These are phyloP conservation scores for Drosophila paracracens DNA, from an alignment of 2,888 invertebrate genomes.

Conservation along the genomic window DNA sequence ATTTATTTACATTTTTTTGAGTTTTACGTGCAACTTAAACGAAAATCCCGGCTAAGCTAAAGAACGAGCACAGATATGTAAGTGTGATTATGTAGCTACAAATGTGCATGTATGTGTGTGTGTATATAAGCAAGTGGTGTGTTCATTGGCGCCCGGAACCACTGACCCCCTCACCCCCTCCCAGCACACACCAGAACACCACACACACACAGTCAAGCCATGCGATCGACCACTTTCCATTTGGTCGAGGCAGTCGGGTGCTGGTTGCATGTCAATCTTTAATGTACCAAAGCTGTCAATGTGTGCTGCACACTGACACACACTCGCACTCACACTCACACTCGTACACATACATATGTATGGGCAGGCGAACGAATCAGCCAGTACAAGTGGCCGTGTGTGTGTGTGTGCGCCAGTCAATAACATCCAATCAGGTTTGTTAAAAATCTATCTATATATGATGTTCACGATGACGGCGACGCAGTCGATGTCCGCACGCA, in stretches of 20 bases:
- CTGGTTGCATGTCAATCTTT: constrained; percentile 51
- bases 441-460: constrained; percentile 84
- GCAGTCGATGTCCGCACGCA: constrained; percentile 79
- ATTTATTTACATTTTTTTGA: not conserved
- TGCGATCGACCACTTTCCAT: constrained; percentile 55
- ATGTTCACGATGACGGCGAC: constrained; percentile 82
- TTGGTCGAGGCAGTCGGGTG: constrained; percentile 26
- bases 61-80: not conserved
- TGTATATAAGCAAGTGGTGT: constrained; percentile 33
- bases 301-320: constrained; percentile 28
- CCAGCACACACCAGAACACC: not conserved
- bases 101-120: not conserved
- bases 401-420: constrained; percentile 81
- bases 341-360: constrained; percentile 9
- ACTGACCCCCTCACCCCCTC: not conserved
- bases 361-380: constrained; percentile 70
- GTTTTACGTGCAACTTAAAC: not conserved
- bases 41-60: constrained; percentile 1
- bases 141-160: constrained; percentile 49
- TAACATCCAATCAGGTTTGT: constrained; percentile 85
- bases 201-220: constrained; percentile 1
- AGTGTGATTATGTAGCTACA: constrained; percentile 1
- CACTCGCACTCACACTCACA: constrained; percentile 1
- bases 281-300: constrained; percentile 54
- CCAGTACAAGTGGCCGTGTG: constrained; percentile 64